Evolutionary conservation across 2,113 vertebrate species (phyloP).

Genomic region (Pteropus alecto): DNA sequence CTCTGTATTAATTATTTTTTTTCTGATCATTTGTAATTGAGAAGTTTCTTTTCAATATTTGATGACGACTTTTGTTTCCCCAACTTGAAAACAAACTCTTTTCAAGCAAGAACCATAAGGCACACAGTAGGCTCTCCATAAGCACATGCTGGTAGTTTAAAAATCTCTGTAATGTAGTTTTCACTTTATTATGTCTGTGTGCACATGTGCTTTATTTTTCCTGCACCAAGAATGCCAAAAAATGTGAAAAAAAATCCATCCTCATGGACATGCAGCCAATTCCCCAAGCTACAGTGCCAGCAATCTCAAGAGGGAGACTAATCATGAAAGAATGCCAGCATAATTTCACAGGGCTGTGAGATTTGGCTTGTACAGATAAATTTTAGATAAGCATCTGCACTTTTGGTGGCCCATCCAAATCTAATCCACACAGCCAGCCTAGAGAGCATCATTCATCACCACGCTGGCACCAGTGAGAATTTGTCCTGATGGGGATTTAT

Average conservation of each 20-base stretch:
- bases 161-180: not conserved
- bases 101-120: not conserved
- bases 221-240: not conserved
- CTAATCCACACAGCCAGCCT: not conserved
- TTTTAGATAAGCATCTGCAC: conserved; percentile 60
- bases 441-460: conserved; percentile 27
- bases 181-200: not conserved
- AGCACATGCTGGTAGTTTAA: not conserved
- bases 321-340: conserved; percentile 41
- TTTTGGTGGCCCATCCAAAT: conserved; percentile 50
- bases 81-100: not conserved
- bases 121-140: not conserved
- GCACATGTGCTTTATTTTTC: not conserved
- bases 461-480: not conserved
- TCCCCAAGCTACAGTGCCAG: not conserved
- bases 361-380: conserved; percentile 36
- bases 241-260: not conserved
- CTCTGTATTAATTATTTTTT: not conserved
- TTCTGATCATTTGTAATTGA: not conserved
- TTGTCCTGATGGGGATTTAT: not conserved
- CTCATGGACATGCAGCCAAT: not conserved
- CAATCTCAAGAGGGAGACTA: not conserved
- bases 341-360: conserved; percentile 22
- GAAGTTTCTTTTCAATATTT: not conserved
- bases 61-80: not conserved